phyloP scores from a whole-genome alignment of 2,888 invertebrate genomes.

The Agrotis segetum region DNA sequence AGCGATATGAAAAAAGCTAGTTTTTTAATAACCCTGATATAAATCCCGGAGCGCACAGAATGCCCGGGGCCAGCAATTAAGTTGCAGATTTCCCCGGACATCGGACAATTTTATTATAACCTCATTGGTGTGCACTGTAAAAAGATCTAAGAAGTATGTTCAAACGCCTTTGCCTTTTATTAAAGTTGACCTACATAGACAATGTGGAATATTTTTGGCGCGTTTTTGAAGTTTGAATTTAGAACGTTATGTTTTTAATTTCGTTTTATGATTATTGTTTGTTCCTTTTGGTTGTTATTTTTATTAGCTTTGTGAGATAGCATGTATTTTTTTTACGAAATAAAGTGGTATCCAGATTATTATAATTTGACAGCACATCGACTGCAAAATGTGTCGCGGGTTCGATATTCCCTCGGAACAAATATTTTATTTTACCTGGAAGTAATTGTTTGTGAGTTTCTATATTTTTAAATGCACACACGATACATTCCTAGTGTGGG shows the following conservation, averaged over 20 bases:
- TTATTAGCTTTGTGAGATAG: not conserved
- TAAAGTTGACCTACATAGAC: slow-evolving; percentile 53
- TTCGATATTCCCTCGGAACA: no score
- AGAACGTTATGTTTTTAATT: slow-evolving; percentile 18
- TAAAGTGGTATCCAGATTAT: not conserved
- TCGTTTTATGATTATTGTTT: not conserved
- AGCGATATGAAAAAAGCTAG: no score
- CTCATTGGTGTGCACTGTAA: slow-evolving; percentile 47
- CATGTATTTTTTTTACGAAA: not conserved
- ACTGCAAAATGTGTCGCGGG: no score
- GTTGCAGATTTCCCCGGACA: slow-evolving; percentile 64
- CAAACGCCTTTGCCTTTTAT: slow-evolving; percentile 54
- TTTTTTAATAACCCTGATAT: slow-evolving; percentile 46
- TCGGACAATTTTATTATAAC: slow-evolving; percentile 60
- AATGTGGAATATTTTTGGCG: slow-evolving; percentile 36
- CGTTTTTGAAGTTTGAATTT: slow-evolving; percentile 24
- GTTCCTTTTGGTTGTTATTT: not conserved
- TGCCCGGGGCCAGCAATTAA: slow-evolving; percentile 62
- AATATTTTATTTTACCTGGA: no score
- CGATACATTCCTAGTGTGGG: no score
- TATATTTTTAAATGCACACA: no score
- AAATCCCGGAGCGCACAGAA: slow-evolving; percentile 14
- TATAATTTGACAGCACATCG: no score
- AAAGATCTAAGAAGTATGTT: slow-evolving; percentile 53
- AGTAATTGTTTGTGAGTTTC: no score